A percentile compares a stretch with the other conserved stretches of the same genome.
phyloP scores from a whole-genome alignment of 1,140 invertebrate genomes.

The Protaetia brevitarsis region DNA sequence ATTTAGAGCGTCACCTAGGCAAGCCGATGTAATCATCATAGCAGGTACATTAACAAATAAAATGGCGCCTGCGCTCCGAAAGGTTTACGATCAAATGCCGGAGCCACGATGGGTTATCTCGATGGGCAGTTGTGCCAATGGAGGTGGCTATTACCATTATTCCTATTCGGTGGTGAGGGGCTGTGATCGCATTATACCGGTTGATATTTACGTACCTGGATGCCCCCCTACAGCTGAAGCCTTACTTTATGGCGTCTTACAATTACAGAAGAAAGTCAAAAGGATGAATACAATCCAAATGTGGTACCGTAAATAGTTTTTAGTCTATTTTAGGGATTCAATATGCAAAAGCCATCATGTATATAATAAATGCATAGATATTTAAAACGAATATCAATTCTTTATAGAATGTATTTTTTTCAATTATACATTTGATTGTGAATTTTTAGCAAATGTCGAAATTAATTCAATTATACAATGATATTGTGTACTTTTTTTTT shows the following conservation, averaged over 20 bases:
- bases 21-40: constrained; percentile 82
- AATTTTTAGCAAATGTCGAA: too few relatives aligned
- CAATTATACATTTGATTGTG: too few relatives aligned
- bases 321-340: too few relatives aligned
- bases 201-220: constrained; percentile 96
- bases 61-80: constrained; percentile 76
- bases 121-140: constrained; percentile 91
- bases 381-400: too few relatives aligned
- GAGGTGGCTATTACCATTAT: constrained; percentile 91
- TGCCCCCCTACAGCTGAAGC: constrained; percentile 95
- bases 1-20: constrained; percentile 71
- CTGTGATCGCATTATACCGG: constrained; percentile 87
- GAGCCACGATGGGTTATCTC: constrained; percentile 84
- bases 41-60: constrained; percentile 55
- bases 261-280: constrained; percentile 91
- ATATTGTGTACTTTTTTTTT: too few relatives aligned
- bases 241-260: constrained; percentile 83
- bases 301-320: constrained; percentile 68
- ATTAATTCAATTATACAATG: too few relatives aligned
- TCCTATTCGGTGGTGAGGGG: constrained; percentile 87
- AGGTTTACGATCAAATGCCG: constrained; percentile 81
- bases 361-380: too few relatives aligned
- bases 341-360: too few relatives aligned
- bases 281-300: constrained; percentile 68
- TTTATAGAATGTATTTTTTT: too few relatives aligned